Evolutionary conservation across 2,113 vertebrate genomes (phyloP).

Genomic region (Struthio camelus): DNA sequence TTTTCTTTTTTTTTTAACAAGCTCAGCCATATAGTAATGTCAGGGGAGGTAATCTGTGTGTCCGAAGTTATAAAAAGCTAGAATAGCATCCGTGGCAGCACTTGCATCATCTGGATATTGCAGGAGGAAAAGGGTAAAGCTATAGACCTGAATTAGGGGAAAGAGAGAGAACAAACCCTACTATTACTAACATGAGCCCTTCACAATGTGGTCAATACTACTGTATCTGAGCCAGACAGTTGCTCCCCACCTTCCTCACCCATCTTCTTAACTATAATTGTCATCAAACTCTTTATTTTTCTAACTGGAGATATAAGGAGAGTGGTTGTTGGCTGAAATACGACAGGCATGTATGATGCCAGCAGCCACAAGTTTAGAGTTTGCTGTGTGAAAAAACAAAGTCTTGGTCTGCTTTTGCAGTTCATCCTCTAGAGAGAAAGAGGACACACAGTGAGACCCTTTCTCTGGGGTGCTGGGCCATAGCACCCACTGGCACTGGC

Average conservation of each 20-base stretch:
- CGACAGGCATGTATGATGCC: background rate
- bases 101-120: background rate
- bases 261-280: background rate
- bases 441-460: background rate
- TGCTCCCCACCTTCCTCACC: accelerated
- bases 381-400: background rate
- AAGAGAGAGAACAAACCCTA: background rate
- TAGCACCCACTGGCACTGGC: background rate
- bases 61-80: constrained; percentile 1
- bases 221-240: background rate
- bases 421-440: background rate
- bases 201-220: background rate
- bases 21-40: background rate
- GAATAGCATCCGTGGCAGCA: background rate
- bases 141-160: accelerated
- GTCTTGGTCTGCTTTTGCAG: background rate
- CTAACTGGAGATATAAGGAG: background rate
- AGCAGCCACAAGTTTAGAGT: background rate
- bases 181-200: accelerated
- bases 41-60: background rate
- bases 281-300: background rate
- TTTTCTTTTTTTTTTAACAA: background rate
- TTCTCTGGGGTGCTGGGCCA: background rate
- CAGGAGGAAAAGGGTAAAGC: background rate
- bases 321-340: background rate